Base-by-base conservation (phyloP, 2,113 vertebrate genomes). In the Dascyllus trimaculatus region DNA sequence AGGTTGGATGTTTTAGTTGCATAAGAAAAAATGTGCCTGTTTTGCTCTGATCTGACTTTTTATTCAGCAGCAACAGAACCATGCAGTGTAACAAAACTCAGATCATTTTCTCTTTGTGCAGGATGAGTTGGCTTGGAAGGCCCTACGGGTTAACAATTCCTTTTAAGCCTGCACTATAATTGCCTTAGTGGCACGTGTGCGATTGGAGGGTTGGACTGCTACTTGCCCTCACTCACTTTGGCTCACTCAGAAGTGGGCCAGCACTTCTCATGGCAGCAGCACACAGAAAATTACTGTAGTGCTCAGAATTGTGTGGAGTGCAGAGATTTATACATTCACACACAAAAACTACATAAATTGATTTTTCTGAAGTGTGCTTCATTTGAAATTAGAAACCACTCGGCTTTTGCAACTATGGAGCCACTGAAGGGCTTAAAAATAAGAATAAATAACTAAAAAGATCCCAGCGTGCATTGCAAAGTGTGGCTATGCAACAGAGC, bases 131-230 rank as follows among this genome's bases (percentile, higher is more conserved):
- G 45, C 67, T 38, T 26, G 25, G 19, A 51, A 5, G 9, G 22
- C 24, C 0, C 61, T 43, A 48, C 38, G 63, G 52, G 49, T 46
- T 51, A 46, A 78, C 69, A 54, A 35, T 58, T 62, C 19, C 38
- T 80, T 59, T 78, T 26, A 63, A 82, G 58, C 17, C 60, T 71
- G 29, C 43, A 19, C 65, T 84, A 25, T 80, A 62, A 62, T 67
- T 60, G 71, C 60, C 60, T 64, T 29, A 58, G 81, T 21, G 32
- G 22, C 11, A 29, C n/a, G 18, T 53, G 51, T 58, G 43, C 11
- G 1, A 64, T 65, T 17, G 2, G 38, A 65, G 45, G 11, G 45
- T 45, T 73, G 64, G 45, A 72, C n/a, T 68, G 52, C 51, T 38
- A 24, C 35, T 71, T 51, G 40, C 14, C 38, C 25, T 48, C 18